Conservation (phyloP, 2,113 vertebrate species). For the Etheostoma cragini region DNA sequence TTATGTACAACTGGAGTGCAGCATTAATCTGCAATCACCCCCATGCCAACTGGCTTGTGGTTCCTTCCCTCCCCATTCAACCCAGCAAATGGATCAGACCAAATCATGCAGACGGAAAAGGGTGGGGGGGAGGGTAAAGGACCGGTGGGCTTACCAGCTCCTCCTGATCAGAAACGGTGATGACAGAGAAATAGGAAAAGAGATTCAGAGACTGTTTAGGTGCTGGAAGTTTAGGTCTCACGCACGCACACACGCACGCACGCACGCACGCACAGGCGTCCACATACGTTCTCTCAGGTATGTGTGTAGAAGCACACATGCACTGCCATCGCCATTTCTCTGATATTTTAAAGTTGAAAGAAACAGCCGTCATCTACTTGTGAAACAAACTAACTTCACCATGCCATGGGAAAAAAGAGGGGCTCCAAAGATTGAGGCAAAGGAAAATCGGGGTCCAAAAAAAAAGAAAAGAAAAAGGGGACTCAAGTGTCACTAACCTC, state of each 20-base stretch:
- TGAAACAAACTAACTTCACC: conserved; percentile 47
- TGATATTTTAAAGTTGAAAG: conserved; percentile 4
- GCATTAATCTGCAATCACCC: conserved; percentile 41
- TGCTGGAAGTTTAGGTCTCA: conserved; percentile 40
- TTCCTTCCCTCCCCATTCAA: conserved; percentile 28
- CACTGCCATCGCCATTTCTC: conserved; percentile 16
- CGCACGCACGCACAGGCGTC: conserved; percentile 27
- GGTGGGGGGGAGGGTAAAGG: neutral
- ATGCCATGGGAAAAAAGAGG: conserved; percentile 57
- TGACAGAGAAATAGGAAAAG: conserved; percentile 67
- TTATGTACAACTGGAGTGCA: conserved; percentile 10
- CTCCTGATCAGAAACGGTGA: conserved; percentile 74
- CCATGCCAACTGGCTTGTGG: conserved; percentile 57
- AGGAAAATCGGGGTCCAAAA: conserved; percentile 35
- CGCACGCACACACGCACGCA: neutral
- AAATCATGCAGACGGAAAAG: conserved; percentile 70
- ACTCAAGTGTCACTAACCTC: conserved; percentile 89
- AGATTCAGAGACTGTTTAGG: conserved; percentile 68
- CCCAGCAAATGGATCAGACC: conserved; percentile 51
- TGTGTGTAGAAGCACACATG: conserved; percentile 66
- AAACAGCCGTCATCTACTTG: conserved; percentile 12
- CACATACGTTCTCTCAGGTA: conserved; percentile 15
- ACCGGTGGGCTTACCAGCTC: conserved; percentile 74
- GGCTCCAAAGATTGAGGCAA: conserved; percentile 35
- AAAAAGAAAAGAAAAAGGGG: conserved; percentile 9